Base-by-base conservation (phyloP, 2,797 vertebrate species). In the Lemur catta region DNA sequence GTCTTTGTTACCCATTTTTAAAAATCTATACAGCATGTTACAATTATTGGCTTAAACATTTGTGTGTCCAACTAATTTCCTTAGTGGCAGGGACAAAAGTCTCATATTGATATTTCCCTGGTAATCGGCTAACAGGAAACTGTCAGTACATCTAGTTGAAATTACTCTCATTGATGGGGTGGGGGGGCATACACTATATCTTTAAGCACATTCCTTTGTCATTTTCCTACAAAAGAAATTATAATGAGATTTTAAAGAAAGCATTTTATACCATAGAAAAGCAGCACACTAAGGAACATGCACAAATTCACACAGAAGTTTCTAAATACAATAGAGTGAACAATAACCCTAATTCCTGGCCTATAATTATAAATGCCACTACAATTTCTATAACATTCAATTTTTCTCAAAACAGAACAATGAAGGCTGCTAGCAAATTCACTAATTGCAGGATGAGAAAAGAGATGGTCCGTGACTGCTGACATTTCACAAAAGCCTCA, bases 401-500 rank as follows among this genome's bases (percentile, higher is more conserved):
- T 84, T 71, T 79, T 86, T 50, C 55, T 85, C 71, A 55, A 82
- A 72, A 82, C 63, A 28, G 50, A 93, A 92, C 55, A 69, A 69
- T 48, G 41, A 86, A 92, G 30, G 15, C 76, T 92, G 78, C 57
- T 91, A 92, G 81, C 35, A 90, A 94, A 87, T 63, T 92, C n/a
- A 61, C 43, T 96, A 92, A 96, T 79, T 74, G 38, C 4, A 76
- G 28, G 46, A 48, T 14, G 63, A 82, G 67, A 22, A 71, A 30
- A 50, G 50, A 79, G 33, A n/a, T 24, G 24, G 61, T 55, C 69
- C 74, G 15, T 85, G 84, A 57, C 65, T 46, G 38, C 76, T 87
- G 55, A 86, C 80, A 84, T 93, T 84, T 89, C 65, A 76, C 76
- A 80, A 65, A 94, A 94, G 57, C 38, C 50, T 95, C 38, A 69